These are phyloP conservation scores for Phaenicophaeus curvirostris DNA, from an alignment of 2,797 vertebrate genomes.

Conservation along the genomic window DNA sequence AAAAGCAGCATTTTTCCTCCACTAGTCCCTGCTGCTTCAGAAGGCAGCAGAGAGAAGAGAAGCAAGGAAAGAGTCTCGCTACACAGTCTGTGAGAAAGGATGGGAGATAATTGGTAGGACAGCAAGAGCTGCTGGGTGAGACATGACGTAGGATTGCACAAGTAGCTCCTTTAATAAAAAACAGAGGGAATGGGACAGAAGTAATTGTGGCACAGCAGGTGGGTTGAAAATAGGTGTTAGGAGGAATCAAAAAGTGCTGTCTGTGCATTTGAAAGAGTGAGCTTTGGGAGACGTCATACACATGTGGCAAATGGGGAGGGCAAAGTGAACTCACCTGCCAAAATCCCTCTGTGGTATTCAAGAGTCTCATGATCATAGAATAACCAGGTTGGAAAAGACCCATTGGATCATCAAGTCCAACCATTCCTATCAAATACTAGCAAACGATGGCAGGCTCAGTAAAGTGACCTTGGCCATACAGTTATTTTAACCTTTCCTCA, in stretches of 20 bases:
- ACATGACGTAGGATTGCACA: slow-evolving; percentile 7
- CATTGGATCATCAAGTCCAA: too few relatives aligned
- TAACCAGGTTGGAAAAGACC: too few relatives aligned
- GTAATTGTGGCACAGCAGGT: neutral
- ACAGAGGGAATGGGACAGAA: neutral
- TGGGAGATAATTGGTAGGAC: neutral
- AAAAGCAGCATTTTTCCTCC: neutral
- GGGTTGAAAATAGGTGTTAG: neutral
- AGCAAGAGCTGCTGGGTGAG: neutral
- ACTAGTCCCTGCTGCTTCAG: neutral
- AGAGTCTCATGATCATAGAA: neutral
- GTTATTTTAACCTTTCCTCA: neutral
- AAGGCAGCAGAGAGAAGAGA: neutral
- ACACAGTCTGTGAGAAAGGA: neutral
- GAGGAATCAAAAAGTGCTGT: neutral
- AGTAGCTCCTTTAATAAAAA: neutral
- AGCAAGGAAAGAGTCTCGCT: neutral
- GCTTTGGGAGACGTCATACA: neutral
- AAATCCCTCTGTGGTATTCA: neutral
- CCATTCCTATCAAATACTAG: too few relatives aligned
- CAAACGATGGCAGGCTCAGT: neutral
- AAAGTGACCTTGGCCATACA: neutral
- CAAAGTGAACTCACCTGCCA: neutral
- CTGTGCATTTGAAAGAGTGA: neutral
- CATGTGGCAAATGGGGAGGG: neutral